A percentile compares a stretch with the other conserved stretches of the same genome.
Conservation (phyloP, 2,113 vertebrate species). For the Procapra przewalskii region DNA sequence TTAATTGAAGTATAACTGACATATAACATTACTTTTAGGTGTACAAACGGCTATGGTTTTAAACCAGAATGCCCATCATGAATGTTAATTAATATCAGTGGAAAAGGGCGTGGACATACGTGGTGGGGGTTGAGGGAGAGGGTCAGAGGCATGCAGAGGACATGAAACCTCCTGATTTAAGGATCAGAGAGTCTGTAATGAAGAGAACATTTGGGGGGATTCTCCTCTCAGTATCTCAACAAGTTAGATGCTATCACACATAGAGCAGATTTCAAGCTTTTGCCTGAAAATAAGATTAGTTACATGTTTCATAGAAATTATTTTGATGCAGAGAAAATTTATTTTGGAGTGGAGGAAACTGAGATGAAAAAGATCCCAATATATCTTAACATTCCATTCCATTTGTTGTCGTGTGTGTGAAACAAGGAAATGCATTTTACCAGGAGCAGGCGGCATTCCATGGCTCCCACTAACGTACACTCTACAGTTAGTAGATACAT, state of each 20-base stretch:
- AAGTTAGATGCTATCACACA: neutral
- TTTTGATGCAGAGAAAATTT: neutral
- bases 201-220: neutral
- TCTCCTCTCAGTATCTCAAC: neutral
- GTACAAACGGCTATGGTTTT: neutral
- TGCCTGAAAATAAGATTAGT: neutral
- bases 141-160: neutral
- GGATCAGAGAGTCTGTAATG: neutral
- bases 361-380: neutral
- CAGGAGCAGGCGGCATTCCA: neutral
- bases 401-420: neutral
- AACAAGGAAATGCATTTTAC: neutral
- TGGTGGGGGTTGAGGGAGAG: neutral
- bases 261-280: neutral
- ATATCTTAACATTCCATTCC: neutral
- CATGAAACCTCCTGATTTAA: neutral
- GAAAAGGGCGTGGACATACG: neutral
- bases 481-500: neutral
- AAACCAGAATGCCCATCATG: neutral
- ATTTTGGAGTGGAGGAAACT: neutral
- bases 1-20: neutral
- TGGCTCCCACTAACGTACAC: neutral
- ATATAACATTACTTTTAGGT: neutral
- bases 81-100: neutral
- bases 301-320: neutral